Evolutionary conservation across 2,888 invertebrate species (phyloP).

Genomic region (Ectemnius cavifrons): DNA sequence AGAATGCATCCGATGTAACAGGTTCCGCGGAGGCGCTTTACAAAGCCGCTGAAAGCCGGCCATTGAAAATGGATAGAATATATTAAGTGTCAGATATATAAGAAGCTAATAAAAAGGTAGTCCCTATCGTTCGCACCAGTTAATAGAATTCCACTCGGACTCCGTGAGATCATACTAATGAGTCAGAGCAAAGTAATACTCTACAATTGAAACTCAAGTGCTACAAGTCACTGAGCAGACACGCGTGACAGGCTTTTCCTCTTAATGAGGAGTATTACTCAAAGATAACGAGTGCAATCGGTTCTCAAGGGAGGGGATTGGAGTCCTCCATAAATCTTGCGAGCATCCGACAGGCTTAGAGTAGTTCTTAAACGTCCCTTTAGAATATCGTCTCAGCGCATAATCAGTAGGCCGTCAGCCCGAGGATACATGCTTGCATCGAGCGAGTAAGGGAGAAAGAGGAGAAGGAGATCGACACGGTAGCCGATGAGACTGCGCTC

Average conservation of each 20-base stretch:
- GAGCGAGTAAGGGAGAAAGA: not conserved
- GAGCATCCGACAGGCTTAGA: not conserved
- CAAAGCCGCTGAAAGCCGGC: no score
- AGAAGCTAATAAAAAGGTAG: no score
- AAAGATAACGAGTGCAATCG: not conserved
- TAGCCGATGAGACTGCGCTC: constrained; percentile 7
- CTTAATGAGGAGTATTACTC: no score
- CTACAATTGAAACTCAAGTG: no score
- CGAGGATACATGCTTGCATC: no score
- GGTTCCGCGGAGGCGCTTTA: constrained; percentile 10
- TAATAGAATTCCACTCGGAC: not conserved
- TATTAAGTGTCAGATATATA: no score
- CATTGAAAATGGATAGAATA: no score
- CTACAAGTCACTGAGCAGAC: no score
- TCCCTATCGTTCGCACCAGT: no score
- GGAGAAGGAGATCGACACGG: not conserved
- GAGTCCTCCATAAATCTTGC: not conserved
- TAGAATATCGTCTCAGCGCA: not conserved
- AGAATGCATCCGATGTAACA: constrained; percentile 25
- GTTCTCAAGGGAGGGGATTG: not conserved
- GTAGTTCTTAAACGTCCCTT: not conserved
- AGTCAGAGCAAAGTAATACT: not conserved
- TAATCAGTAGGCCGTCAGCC: not conserved
- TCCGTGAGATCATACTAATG: not conserved
- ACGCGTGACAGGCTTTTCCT: no score